Evolutionary conservation across 2,888 invertebrate genomes (phyloP).

Genomic region (Anarsia innoxiella): DNA sequence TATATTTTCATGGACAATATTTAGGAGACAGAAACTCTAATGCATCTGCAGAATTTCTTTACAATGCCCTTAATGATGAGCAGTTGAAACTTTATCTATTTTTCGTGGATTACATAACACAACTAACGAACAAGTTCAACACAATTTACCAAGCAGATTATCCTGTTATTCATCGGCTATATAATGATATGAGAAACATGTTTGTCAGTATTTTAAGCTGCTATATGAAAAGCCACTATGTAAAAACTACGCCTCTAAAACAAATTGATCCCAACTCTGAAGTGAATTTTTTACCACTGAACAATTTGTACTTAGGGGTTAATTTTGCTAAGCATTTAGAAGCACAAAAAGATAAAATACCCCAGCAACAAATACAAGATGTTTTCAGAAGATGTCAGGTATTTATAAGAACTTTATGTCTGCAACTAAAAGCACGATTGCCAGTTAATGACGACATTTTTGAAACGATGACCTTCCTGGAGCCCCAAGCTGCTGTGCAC

Average conservation of each 20-base stretch:
- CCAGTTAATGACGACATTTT: neutral
- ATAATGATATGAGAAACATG: slow-evolving; percentile 1
- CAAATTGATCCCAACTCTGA: slow-evolving; percentile 1
- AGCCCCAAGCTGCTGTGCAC: slow-evolving; percentile 3
- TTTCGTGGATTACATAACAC: slow-evolving; percentile 1
- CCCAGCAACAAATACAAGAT: slow-evolving; percentile 2
- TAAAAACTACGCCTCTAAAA: neutral
- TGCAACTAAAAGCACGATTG: neutral
- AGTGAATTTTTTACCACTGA: slow-evolving; percentile 2
- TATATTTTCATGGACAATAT: slow-evolving; percentile 5
- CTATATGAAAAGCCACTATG: slow-evolving; percentile 5
- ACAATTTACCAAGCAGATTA: slow-evolving; percentile 5
- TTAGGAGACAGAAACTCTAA: slow-evolving; percentile 4
- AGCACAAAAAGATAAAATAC: slow-evolving; percentile 3
- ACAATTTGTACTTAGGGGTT: slow-evolving; percentile 4
- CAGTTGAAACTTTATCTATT: slow-evolving; percentile 1
- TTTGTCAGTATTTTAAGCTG: slow-evolving; percentile 4
- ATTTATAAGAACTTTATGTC: neutral
- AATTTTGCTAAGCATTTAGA: slow-evolving; percentile 7
- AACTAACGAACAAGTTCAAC: slow-evolving; percentile 4
- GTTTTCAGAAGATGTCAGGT: slow-evolving; percentile 1
- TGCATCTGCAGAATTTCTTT: slow-evolving; percentile 5
- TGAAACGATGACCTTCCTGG: neutral
- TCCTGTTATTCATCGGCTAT: slow-evolving; percentile 4
- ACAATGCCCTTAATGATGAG: slow-evolving; percentile 2